These are phyloP conservation scores for Acanthopagrus latus DNA, from an alignment of 2,797 vertebrate species.

Conservation along the genomic window DNA sequence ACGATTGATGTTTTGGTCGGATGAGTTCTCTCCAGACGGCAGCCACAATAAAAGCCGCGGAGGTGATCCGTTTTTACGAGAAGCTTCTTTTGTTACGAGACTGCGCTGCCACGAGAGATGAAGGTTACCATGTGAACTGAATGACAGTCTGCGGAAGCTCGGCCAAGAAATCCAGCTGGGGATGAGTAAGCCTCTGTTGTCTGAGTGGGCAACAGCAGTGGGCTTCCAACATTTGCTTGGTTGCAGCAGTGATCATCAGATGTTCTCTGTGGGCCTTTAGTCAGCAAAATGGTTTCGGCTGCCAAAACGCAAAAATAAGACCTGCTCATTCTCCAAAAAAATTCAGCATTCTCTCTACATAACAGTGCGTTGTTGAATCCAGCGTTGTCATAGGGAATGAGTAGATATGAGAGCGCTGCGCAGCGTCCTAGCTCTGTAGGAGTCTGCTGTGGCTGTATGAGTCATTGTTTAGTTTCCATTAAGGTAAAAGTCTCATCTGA, in stretches of 20 bases:
- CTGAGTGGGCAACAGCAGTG: constrained; percentile 72
- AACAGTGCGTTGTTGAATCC: constrained; percentile 21
- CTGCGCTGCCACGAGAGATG: constrained; percentile 41
- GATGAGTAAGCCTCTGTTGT: constrained; percentile 72
- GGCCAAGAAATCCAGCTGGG: constrained; percentile 69
- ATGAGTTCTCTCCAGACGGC: constrained; percentile 33
- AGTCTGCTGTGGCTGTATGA: constrained; percentile 59
- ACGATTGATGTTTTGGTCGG: constrained; percentile 9
- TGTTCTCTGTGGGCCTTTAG: constrained; percentile 71
- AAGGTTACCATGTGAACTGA: constrained; percentile 75
- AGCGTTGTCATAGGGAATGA: constrained; percentile 31
- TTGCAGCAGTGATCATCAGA: constrained; percentile 75
- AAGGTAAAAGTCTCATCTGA: constrained; percentile 72
- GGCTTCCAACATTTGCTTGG: constrained; percentile 67
- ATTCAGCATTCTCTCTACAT: constrained; percentile 22
- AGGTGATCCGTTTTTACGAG: constrained; percentile 44
- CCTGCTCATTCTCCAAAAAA: constrained; percentile 48
- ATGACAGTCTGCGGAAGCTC: constrained; percentile 62
- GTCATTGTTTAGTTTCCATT: constrained; percentile 74
- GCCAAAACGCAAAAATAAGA: constrained; percentile 57
- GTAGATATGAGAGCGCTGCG: constrained; percentile 27
- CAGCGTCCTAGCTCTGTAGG: constrained; percentile 28
- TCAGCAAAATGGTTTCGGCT: constrained; percentile 63
- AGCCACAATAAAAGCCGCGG: constrained; percentile 45
- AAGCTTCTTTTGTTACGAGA: constrained; percentile 53